phyloP scores from a whole-genome alignment of 2,888 invertebrate genomes.

The Megamerina dolium region DNA sequence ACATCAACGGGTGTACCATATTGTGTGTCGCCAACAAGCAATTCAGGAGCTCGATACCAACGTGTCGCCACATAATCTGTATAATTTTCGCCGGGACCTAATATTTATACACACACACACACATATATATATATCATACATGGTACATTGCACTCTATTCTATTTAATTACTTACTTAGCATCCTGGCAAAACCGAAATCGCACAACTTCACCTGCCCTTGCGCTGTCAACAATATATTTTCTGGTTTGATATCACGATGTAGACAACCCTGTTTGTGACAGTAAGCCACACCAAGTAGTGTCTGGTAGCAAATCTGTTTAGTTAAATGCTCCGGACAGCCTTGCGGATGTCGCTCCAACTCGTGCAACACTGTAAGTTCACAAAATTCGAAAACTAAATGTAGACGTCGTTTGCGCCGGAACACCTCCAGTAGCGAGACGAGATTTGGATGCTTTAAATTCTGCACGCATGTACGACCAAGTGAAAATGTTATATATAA shows the following conservation, averaged over 20 bases:
- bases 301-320: constrained; percentile 95
- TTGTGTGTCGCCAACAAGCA: constrained; percentile 93
- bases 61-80: constrained; percentile 99
- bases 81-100: constrained; percentile 92
- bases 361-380: constrained; percentile 96
- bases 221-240: constrained; percentile 89
- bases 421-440: constrained; percentile 98
- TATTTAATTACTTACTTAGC: constrained; percentile 58
- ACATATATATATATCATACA: no score
- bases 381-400: constrained; percentile 97
- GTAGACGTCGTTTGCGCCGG: constrained; percentile 87
- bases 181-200: constrained; percentile 98
- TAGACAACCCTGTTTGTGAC: constrained; percentile 91
- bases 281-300: constrained; percentile 90
- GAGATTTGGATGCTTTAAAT: constrained; percentile 94
- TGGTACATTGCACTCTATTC: not conserved
- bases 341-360: constrained; percentile 87
- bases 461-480: constrained; percentile 55
- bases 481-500: not conserved
- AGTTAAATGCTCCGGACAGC: constrained; percentile 84
- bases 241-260: constrained; percentile 98
- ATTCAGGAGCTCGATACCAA: constrained; percentile 97
- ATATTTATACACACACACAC: no score
- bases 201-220: constrained; percentile 89
- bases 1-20: constrained; percentile 89